phyloP scores from a whole-genome alignment of 2,888 invertebrate genomes.

The Caenorhabditis sp. region DNA sequence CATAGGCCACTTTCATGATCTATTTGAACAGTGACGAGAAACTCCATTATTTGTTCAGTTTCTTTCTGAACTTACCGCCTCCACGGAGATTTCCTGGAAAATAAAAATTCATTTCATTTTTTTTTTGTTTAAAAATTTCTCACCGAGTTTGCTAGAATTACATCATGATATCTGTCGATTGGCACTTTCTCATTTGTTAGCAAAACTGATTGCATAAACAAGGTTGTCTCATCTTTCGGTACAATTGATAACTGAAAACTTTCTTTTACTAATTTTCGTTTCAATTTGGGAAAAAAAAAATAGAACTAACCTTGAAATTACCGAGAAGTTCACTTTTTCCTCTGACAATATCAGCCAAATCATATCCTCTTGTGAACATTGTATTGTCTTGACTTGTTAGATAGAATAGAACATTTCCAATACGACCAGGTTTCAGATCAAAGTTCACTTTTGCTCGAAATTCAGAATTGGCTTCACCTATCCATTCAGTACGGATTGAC shows the following conservation, averaged over 20 bases:
- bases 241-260: slow-evolving; percentile 4
- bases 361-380: slow-evolving; percentile 17
- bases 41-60: not conserved
- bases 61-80: not conserved
- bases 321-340: slow-evolving; percentile 18
- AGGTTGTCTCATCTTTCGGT: slow-evolving; percentile 12
- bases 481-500: slow-evolving; percentile 43
- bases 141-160: slow-evolving; percentile 46
- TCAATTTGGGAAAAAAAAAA: no score
- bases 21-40: not conserved
- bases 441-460: slow-evolving; percentile 33
- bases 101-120: no score
- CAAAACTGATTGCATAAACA: slow-evolving; percentile 15
- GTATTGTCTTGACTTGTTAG: slow-evolving; percentile 18
- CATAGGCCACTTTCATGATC: no score
- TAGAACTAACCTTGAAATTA: not conserved
- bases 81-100: not conserved
- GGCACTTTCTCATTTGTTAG: slow-evolving; percentile 34
- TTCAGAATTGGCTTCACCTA: slow-evolving; percentile 34
- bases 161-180: slow-evolving; percentile 33
- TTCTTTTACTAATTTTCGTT: no score
- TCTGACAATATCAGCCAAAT: slow-evolving; percentile 16
- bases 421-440: slow-evolving; percentile 19
- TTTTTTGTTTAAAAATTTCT: not conserved
- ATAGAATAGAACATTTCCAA: slow-evolving; percentile 50